Evolutionary conservation across 2,888 invertebrate genomes (phyloP).

Genomic region (Yponomeuta plumbellus): DNA sequence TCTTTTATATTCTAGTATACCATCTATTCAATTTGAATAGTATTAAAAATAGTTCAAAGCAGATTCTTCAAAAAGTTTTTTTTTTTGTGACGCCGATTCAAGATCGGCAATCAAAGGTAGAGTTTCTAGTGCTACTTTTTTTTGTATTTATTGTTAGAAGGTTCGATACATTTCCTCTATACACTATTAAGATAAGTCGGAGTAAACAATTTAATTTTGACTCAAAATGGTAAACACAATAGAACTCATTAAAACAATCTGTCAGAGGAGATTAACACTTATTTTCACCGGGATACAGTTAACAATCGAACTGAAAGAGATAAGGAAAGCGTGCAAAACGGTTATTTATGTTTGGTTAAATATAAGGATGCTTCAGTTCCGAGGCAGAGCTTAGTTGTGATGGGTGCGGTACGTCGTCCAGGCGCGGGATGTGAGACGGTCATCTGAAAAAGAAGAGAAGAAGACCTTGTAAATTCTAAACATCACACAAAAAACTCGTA

Average conservation of each 20-base stretch:
- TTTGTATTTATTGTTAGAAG: constrained; percentile 16
- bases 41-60: too few species aligned
- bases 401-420: not conserved
- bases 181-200: not conserved
- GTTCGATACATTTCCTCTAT: constrained; percentile 32
- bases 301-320: not conserved
- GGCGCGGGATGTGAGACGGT: not conserved
- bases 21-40: too few species aligned
- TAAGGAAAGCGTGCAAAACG: not conserved
- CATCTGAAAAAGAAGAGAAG: not conserved
- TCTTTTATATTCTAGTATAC: too few species aligned
- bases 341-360: not conserved
- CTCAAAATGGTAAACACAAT: not conserved
- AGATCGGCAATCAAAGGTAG: constrained; percentile 23
- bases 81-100: too few species aligned
- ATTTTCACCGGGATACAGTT: not conserved
- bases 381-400: not conserved
- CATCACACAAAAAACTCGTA: too few species aligned
- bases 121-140: constrained; percentile 23
- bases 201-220: too few species aligned
- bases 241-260: not conserved
- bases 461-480: not conserved
- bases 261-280: not conserved
- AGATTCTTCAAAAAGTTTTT: too few species aligned
- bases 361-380: not conserved